phyloP scores from a whole-genome alignment of 2,113 vertebrate species.

The Bubalus kerabau region DNA sequence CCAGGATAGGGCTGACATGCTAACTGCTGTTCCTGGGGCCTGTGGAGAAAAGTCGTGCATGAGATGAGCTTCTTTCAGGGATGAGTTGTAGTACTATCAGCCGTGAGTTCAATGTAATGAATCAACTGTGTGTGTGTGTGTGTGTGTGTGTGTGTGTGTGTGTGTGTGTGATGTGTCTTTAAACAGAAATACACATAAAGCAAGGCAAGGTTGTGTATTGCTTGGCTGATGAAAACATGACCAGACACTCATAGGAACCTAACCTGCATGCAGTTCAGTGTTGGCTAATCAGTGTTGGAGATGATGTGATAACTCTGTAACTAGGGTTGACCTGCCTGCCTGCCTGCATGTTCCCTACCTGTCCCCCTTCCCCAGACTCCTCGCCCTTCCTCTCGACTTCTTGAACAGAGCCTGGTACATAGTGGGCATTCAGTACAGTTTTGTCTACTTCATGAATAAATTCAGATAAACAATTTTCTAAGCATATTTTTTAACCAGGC shows the following conservation, averaged over 20 bases:
- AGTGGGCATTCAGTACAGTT: background rate
- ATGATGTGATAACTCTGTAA: accelerated
- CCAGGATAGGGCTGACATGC: background rate
- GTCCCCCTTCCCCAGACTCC: background rate
- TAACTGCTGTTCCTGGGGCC: background rate
- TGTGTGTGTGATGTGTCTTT: background rate
- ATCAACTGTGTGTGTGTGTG: background rate
- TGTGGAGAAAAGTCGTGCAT: accelerated
- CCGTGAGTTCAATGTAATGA: background rate
- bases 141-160: background rate
- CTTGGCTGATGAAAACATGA: background rate
- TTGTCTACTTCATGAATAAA: background rate
- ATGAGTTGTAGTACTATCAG: accelerated
- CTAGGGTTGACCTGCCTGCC: accelerated
- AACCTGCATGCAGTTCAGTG: background rate
- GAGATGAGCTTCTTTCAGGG: background rate
- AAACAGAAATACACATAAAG: background rate
- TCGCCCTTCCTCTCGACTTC: background rate
- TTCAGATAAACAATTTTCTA: background rate
- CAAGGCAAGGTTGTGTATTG: background rate
- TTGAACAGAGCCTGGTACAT: background rate
- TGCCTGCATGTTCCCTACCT: accelerated
- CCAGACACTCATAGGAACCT: background rate
- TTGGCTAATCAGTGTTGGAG: no score
- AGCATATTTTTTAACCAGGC: background rate